Evolutionary conservation across 1,140 invertebrate genomes (phyloP).

Genomic region (Drosophila mauritiana): DNA sequence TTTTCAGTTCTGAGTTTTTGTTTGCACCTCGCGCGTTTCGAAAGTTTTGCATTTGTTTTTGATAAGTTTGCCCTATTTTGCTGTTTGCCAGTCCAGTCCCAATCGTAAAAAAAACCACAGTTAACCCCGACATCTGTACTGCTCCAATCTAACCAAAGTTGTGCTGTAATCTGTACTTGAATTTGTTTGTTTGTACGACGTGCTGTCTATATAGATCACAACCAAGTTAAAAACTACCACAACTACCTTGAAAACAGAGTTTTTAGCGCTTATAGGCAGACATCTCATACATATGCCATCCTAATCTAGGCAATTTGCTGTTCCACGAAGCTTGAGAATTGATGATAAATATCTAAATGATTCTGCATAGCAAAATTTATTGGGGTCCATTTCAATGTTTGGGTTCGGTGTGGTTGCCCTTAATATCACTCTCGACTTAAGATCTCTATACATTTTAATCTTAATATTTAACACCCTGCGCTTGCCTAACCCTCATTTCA

Average conservation of each 20-base stretch:
- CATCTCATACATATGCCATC: slow-evolving; percentile 13
- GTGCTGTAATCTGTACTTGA: slow-evolving; percentile 1
- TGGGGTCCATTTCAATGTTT: slow-evolving; percentile 40
- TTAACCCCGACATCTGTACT: slow-evolving; percentile 38
- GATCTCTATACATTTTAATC: slow-evolving; percentile 46
- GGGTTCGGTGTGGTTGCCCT: slow-evolving; percentile 39
- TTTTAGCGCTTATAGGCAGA: slow-evolving; percentile 6
- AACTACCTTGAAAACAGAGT: slow-evolving; percentile 3
- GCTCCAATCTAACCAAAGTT: slow-evolving; percentile 21
- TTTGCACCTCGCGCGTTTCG: slow-evolving; percentile 56
- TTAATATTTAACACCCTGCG: slow-evolving; percentile 57
- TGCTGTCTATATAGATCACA: slow-evolving; percentile 28
- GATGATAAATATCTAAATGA: not conserved
- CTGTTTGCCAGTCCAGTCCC: slow-evolving; percentile 26
- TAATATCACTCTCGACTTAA: slow-evolving; percentile 25
- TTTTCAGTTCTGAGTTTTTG: slow-evolving; percentile 22
- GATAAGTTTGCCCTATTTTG: slow-evolving; percentile 31
- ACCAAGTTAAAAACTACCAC: not conserved
- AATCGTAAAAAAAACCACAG: slow-evolving; percentile 46
- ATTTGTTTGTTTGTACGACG: slow-evolving; percentile 42
- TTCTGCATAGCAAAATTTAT: not conserved
- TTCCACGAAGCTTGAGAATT: slow-evolving; percentile 26
- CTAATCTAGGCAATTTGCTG: slow-evolving; percentile 20
- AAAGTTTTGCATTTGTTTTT: slow-evolving; percentile 43
- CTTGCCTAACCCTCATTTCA: slow-evolving; percentile 67